Evolutionary conservation across 2,797 vertebrate species (phyloP), one percentile per base, ranked within the genome.

Genomic region (Molossus alvarezi): DNA sequence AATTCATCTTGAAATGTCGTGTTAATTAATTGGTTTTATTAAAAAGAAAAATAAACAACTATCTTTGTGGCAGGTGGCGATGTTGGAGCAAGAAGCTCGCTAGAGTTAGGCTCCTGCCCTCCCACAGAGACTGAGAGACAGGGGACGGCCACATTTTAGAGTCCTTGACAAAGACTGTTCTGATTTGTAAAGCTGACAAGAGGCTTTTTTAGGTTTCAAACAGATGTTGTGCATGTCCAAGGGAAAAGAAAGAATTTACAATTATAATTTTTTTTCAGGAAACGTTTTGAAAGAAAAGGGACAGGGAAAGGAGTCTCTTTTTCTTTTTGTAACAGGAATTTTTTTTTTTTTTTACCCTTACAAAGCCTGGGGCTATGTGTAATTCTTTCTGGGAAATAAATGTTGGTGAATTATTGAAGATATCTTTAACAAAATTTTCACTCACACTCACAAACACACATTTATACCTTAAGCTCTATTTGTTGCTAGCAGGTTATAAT

Each of bases 1-100:
- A 91, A 79, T 93, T 93, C 20, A 83, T 53, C 37, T 37, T 21
- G 13, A 93, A 87, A 65, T 83, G 17, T 75, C 65, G 12, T 21
- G 9, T 41, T 87, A 64, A 33, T 3, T 41, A 76, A 93, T 23
- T 79, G 20, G 11, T 73, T 94, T 94, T 73, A 72, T 51, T 1
- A 23, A 76, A 85, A 69, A 69, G 23, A 45, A 87, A 72, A 81
- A 41, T 25, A 45, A 87, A 75, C 37, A 67, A 15, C 23, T 15
- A 20, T 64, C 3, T 53, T 45, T 60, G 72, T 48, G 13, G 9
- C n/a, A 83, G 25, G 11, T 23, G 37, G 27, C 45, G 17, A 69
- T 92, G 93, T 76, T 57, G 33, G 65, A 86, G 12, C 29, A 67
- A 96, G 45, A 0, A 71, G 23, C 29, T 86, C 69, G 21, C 11